Evolutionary conservation across 2,888 invertebrate genomes (phyloP), one percentile per base, ranked within the genome.

Genomic region (Drosophila maculinotata): DNA sequence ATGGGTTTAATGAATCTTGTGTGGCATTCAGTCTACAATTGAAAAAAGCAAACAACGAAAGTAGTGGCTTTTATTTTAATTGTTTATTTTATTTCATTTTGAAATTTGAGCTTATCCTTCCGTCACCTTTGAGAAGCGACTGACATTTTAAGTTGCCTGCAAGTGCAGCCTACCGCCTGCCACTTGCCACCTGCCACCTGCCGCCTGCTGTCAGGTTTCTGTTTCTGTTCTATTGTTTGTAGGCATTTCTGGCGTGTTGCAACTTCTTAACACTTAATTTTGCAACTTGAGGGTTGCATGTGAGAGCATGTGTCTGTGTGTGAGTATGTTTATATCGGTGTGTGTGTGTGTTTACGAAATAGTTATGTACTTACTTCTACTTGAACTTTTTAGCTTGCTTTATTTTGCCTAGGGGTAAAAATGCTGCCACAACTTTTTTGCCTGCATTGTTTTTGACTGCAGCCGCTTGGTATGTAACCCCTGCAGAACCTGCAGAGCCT

Each of bases 391-490:
- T 72, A 72, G 69, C 64, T 68, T 57, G 71, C 74, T 78, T 80
- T 77, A 73, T 73, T 76, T 69, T 56, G 68, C 63, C 57, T 35
- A 25, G 17, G 54, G 63, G 52, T 31, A 58, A 79, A 75, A 78
- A 73, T 70, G 63, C 69, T 82, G 64, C 76, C 60, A 45, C 79
- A 81, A 81, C 79, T 81, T 76, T 80, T 77, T 76, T 64, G 78
- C 80, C 83, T 80, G 81, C 80, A 80, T 79, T 83, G 83, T 83
- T 83, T 83, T 83, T 79, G 81, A 81, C 83, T 81, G 81, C 79
- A 81, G 56, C 67, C 53, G 57, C 36, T 38, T 51, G 58, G 67
- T 47, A 51, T 54, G 35, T 23, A 7, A 10, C 30, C 31, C 39
- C 45, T 25, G 31, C 20, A 30, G 10, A 28, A 35, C 28, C n/a